phyloP scores from a whole-genome alignment of 2,113 vertebrate species.

The Laticauda laticaudata region DNA sequence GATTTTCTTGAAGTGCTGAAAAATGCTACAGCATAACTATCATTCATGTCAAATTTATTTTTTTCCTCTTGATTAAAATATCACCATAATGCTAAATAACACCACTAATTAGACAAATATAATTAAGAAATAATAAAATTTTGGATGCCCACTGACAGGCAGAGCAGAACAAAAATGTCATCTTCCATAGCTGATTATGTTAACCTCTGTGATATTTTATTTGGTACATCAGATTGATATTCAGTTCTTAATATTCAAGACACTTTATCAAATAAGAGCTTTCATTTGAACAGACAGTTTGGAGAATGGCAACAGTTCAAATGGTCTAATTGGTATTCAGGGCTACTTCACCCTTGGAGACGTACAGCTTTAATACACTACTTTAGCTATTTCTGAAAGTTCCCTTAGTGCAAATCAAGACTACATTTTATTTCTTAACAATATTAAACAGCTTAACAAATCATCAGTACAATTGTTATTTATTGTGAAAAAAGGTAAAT shows the following conservation, averaged over 20 bases:
- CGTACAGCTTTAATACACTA: background rate
- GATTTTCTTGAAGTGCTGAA: constrained; percentile 23
- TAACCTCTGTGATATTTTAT: background rate
- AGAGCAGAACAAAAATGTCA: background rate
- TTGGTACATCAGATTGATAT: constrained; percentile 4
- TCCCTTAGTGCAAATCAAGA: background rate
- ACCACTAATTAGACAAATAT: constrained; percentile 7
- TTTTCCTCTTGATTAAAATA: constrained; percentile 25
- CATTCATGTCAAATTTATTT: constrained; percentile 23
- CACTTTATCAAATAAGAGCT: constrained; percentile 22
- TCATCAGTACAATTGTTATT: constrained; percentile 4
- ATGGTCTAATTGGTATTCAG: constrained; percentile 7
- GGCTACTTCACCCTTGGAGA: background rate
- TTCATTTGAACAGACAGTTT: background rate
- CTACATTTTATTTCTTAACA: constrained; percentile 33
- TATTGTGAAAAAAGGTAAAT: background rate
- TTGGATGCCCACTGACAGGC: background rate
- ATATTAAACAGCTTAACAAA: constrained; percentile 26
- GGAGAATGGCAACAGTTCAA: constrained; percentile 11
- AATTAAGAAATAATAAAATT: constrained; percentile 26
- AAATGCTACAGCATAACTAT: background rate
- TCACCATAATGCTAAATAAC: background rate
- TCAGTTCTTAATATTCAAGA: constrained; percentile 21
- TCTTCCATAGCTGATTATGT: background rate
- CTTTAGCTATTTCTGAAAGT: constrained; percentile 27